Percentiles rank a stretch among this genome's conserved stretches.
phyloP scores from a whole-genome alignment of 2,797 vertebrate genomes.

The Agapornis canus region DNA sequence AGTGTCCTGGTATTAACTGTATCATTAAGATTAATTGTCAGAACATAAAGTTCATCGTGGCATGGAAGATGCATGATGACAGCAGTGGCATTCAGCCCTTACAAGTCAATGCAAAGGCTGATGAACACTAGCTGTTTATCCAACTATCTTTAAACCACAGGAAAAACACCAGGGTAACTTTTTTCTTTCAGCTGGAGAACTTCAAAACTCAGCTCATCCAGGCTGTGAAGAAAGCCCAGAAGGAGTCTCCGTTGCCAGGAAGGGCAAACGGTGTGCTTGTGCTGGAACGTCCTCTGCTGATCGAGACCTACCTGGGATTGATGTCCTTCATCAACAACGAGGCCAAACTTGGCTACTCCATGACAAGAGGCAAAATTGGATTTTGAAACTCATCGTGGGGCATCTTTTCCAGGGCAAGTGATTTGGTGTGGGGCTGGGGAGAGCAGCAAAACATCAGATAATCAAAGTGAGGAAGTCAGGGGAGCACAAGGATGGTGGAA shows the following conservation, averaged over 20 bases:
- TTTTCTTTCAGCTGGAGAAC: slow-evolving; percentile 83
- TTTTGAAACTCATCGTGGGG: slow-evolving; percentile 77
- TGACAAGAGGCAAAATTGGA: slow-evolving; percentile 94
- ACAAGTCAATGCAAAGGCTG: not conserved
- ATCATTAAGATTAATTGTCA: not conserved
- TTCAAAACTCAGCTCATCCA: slow-evolving; percentile 91
- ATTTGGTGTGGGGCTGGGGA: not conserved
- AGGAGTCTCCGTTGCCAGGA: slow-evolving; percentile 84
- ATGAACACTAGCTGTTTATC: not conserved
- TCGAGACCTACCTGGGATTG: slow-evolving; percentile 95
- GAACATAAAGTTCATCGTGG: not conserved
- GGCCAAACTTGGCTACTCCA: slow-evolving; percentile 95
- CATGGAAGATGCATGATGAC: fast-evolving
- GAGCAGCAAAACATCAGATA: not conserved
- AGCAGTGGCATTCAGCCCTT: not conserved
- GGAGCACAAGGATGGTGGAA: not conserved
- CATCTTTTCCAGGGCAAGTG: not conserved
- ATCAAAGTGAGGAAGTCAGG: not conserved
- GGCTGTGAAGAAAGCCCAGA: slow-evolving; percentile 93
- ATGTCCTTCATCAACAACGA: slow-evolving; percentile 99
- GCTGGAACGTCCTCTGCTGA: slow-evolving; percentile 90
- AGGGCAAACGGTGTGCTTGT: slow-evolving; percentile 85
- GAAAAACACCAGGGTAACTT: not conserved
- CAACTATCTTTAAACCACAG: not conserved
- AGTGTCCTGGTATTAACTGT: not conserved